Base-by-base conservation (phyloP, 2,888 invertebrate species). In the Teinopalpus imperialis region DNA sequence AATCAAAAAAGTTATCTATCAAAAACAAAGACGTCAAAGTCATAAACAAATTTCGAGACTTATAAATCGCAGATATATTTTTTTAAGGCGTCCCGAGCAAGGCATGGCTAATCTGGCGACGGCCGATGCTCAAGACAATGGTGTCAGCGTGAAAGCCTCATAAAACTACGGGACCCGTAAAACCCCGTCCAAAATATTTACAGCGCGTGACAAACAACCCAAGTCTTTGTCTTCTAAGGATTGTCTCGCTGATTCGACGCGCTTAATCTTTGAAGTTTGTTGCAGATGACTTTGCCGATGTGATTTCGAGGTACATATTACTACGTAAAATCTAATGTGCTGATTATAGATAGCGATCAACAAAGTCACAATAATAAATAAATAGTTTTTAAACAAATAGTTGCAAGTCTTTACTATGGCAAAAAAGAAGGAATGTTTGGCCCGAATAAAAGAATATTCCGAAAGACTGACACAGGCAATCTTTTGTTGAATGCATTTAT, bases 121-220 rank as follows among this genome's bases (percentile, higher is more conserved):
- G 49, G 47, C 52, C 68, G 70, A 59, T 61, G 65, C 51, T 48
- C 63, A 53, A 82, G 78, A 87, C 87, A 87, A 87, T 80, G 67
- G 67, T 65, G 67, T 67, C 75, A 76, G 76, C 75, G 77, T 74
- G 78, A 83, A 85, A 82, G 79, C 63, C 66, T 69, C 86, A 76
- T 86, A 86, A 87, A 87, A 78, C 79, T 81, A 77, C 74, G 76
- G 73, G 68, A 53, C 67, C 73, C 66, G 74, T 80, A 75, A 81
- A 79, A 69, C 66, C 58, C 72, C 65, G 81, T 82, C 87, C 82
- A 86, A 87, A 87, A 87, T 86, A 87, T 86, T 87, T 86, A 87
- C 86, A 67, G 71, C 78, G 81, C 83, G 81, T 86, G 85, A 85
- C 86, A 83, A 87, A 83, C 75, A 59, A 52, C 61, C 61, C 56